Evolutionary conservation across 2,888 invertebrate species (phyloP).

Genomic region (Teleogryllus oceanicus): DNA sequence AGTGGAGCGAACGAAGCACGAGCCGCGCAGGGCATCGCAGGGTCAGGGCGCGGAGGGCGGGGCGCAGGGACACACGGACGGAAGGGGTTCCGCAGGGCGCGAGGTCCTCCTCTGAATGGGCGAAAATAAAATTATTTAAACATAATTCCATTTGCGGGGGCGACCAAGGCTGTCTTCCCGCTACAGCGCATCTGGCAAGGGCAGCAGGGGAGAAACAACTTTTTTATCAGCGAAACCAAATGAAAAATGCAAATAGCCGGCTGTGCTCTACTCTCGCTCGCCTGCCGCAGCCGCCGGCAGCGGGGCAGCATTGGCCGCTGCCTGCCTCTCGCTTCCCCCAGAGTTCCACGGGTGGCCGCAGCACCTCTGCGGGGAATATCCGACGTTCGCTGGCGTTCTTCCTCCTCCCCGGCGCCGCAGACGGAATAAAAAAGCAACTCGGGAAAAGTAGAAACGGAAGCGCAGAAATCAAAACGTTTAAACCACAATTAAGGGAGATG

Average conservation of each 20-base stretch:
- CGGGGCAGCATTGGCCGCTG: too few species aligned
- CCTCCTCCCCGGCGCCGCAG: neutral
- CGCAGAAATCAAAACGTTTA: neutral
- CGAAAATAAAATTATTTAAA: slow-evolving; percentile 18
- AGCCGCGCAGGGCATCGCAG: neutral
- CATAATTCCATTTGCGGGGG: slow-evolving; percentile 18
- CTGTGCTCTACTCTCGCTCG: neutral
- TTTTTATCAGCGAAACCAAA: slow-evolving; percentile 1
- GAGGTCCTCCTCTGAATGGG: slow-evolving; percentile 18
- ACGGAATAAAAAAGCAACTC: neutral
- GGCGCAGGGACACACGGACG: neutral
- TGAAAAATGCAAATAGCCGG: slow-evolving; percentile 18
- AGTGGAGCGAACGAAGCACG: neutral
- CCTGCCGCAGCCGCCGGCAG: neutral
- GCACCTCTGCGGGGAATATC: neutral
- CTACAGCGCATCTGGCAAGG: neutral
- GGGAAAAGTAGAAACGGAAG: neutral
- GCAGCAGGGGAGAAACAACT: slow-evolving; percentile 18
- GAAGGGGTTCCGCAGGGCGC: neutral
- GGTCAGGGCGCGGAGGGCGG: neutral
- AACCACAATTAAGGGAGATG: slow-evolving; percentile 18
- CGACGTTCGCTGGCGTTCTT: neutral
- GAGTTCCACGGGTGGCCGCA: too few species aligned
- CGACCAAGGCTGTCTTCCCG: neutral
- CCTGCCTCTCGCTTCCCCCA: too few species aligned